Base-by-base conservation (phyloP, 30 jellyfish, hydroid and myxozoan species). In the Pelagia noctiluca region DNA sequence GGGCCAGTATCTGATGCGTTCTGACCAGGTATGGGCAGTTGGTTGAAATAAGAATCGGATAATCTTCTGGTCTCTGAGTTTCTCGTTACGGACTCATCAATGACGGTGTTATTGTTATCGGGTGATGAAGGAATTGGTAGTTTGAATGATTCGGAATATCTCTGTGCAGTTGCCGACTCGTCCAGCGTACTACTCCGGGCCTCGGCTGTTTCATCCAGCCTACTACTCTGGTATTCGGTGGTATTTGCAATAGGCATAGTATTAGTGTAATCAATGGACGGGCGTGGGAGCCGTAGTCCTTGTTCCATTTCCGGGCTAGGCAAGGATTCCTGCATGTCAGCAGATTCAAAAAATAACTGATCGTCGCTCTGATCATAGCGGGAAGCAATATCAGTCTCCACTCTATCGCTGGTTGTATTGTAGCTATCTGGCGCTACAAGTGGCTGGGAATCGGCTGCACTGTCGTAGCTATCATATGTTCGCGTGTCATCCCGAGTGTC, bases 111-210 rank as follows among this genome's bases (percentile, higher is more conserved):
- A 19, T 19, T 52, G 68, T 52, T 10, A 30, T 52, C 26, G 68
- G 28, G 30, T 52, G n/a, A n/a, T n/a, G n/a, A n/a, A n/a, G 68
- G 68, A 4, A 52, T 52, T 19, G 68, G 68, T 2, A 52, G 68
- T 52, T 52, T 8, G 68, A 3, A 52, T 8, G 26, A 3, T 30
- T 52, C 26, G 21, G 68, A 52, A 8, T 25, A 52, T 52, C 68
- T 8, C 7, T 30, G 68, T 25, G 68, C 26, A 2, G 26, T 19
- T 10, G 4, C 26, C 21, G 68, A 52, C 68, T 52, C 68, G 26
- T 52, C 12, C 12, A 4, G 26, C 12, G 28, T 19, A 52, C 28
- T 52, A 3, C n/a, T n/a, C n/a, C n/a, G n/a, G n/a, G n/a, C n/a
- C n/a, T n/a, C n/a, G n/a, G n/a, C n/a, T n/a, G n/a, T n/a, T n/a